Evolutionary conservation across 2,888 invertebrate genomes (phyloP).

Genomic region (Ichneumoninae sp.): DNA sequence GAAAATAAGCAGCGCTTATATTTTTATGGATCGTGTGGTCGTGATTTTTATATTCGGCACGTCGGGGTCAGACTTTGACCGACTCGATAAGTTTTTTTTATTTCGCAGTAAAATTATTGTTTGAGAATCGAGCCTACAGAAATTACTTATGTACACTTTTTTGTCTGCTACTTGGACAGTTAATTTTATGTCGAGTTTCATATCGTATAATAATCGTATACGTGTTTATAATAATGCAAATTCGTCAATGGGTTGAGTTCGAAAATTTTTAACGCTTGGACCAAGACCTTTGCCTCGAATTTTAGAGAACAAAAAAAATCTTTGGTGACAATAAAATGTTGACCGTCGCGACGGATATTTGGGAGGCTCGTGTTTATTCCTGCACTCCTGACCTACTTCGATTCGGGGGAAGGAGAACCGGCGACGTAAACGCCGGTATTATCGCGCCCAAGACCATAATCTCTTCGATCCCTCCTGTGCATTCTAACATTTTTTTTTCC

Average conservation of each 20-base stretch:
- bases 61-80: too few species aligned
- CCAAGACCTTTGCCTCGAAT: background rate
- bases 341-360: slow-evolving; percentile 17
- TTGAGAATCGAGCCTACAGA: too few species aligned
- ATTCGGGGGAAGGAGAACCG: slow-evolving; percentile 29
- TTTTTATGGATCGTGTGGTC: too few species aligned
- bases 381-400: slow-evolving; percentile 60
- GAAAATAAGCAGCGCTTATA: too few species aligned
- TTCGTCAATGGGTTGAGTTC: background rate
- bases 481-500: background rate
- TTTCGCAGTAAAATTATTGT: too few species aligned
- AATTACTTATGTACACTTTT: too few species aligned
- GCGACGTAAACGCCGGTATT: slow-evolving; percentile 2
- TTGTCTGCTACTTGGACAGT: too few species aligned
- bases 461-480: background rate
- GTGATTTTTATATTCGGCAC: too few species aligned
- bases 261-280: background rate
- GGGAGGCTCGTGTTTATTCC: slow-evolving; percentile 42
- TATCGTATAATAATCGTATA: too few species aligned
- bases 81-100: too few species aligned
- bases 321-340: background rate
- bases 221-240: too few species aligned
- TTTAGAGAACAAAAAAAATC: background rate
- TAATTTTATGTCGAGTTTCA: too few species aligned
- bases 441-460: background rate